phyloP scores from a whole-genome alignment of 2,113 vertebrate species.

The Epinephelus fuscoguttatus region DNA sequence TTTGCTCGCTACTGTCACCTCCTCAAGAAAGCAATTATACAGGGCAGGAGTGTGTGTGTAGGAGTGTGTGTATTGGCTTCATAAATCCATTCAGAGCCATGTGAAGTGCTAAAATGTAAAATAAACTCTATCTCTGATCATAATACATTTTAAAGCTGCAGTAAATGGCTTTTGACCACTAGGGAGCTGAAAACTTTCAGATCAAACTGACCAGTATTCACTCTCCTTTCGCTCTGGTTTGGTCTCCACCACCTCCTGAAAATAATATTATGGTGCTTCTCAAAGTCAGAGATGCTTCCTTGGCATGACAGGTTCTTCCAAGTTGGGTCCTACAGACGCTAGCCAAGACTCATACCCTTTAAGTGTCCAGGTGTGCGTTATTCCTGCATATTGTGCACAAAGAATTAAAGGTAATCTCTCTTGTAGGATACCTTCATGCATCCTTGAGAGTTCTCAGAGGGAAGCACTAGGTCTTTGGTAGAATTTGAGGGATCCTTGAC shows the following conservation, averaged over 20 bases:
- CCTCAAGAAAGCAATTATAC: conserved; percentile 66
- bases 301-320: too few species aligned
- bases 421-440: too few species aligned
- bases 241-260: not conserved
- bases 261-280: too few species aligned
- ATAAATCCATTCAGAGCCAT: conserved; percentile 7
- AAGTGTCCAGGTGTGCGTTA: too few species aligned
- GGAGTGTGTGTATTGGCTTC: not conserved
- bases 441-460: too few species aligned
- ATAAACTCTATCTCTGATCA: conserved; percentile 14
- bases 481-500: too few species aligned
- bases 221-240: not conserved
- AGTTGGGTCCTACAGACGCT: too few species aligned
- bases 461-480: too few species aligned
- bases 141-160: conserved; percentile 11
- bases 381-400: too few species aligned
- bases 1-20: conserved; percentile 67
- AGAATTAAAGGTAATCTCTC: too few species aligned
- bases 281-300: too few species aligned
- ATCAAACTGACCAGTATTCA: not conserved
- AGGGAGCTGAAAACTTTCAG: not conserved
- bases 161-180: not conserved
- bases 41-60: conserved; percentile 2
- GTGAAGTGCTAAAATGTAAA: not conserved
- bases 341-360: too few species aligned